Base-by-base conservation (phyloP, 2,797 vertebrate genomes). In the Anguilla megastoma region DNA sequence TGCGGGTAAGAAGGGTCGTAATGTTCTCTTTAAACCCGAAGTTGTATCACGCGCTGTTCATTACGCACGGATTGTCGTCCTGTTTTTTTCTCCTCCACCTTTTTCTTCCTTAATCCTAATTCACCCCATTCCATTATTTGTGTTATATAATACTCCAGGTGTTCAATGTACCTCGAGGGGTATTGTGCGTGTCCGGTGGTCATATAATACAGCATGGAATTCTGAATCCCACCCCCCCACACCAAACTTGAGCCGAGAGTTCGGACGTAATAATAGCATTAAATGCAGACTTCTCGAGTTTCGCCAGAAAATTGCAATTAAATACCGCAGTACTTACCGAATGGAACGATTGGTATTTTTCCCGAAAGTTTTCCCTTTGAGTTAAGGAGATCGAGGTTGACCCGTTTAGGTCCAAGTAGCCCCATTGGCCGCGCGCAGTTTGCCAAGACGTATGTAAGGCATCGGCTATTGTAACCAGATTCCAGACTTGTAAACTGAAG, bases 181-280 rank as follows among this genome's bases (percentile, higher is more conserved):
- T 33, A 50, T 36, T 48, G 9, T 30, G 41, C 14, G 33, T 18
- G 74, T 18, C 12, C 54, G 27, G 33, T 41, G 48, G 2, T 52
- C 66, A 84, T 24, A 50, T 12, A 50, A 56, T 45, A 58, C 2
- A 24, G 14, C 24, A 74, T 86, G 85, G 50, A 86, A 58, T 86
- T 79, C 50, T 76, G 36, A 41, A 41, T 41, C 41, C 41, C 41
- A 2, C 36, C 36, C 3, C 41, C 41, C 41, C 41, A 33, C 30
- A 24, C 36, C 6, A 21, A 30, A 58, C 50, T 33, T 24, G 48
- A 2, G 66, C 41, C 66, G 27, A 33, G 52, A 52, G 18, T 71
- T 58, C 27, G 66, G 69, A 79, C 69, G 56, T 80, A 21, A 50
- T 87, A 41, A 87, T 36, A 80, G 52, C 69, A 56, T 87, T 87